Conservation (phyloP, 2,113 vertebrate genomes). For the Zonotrichia leucophrys region DNA sequence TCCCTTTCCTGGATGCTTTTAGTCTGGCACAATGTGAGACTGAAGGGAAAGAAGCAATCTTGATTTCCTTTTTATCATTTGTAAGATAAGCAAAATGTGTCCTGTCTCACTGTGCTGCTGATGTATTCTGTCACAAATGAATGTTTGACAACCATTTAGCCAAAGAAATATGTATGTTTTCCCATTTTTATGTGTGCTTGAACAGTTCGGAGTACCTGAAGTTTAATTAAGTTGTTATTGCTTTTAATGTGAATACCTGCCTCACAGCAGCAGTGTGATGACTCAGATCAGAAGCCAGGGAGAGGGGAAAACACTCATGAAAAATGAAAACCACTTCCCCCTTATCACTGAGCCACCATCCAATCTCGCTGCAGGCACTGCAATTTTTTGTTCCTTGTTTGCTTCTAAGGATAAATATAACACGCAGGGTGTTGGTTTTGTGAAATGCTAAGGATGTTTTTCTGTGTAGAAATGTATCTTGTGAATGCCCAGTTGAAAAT, state of each 20-base stretch:
- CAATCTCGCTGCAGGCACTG: not conserved
- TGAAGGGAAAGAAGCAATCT: not conserved
- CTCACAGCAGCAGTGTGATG: not conserved
- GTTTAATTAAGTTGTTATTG: slow-evolving; percentile 6
- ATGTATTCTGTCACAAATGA: not conserved
- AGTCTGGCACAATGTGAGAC: not conserved
- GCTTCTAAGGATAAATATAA: not conserved
- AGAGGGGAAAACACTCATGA: not conserved
- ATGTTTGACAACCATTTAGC: not conserved
- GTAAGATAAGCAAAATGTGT: not conserved
- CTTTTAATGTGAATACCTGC: not conserved
- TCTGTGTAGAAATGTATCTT: not conserved
- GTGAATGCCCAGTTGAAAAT: not conserved
- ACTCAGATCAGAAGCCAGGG: not conserved
- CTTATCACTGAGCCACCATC: not conserved
- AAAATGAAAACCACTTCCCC: slow-evolving; percentile 17
- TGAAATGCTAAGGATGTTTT: not conserved
- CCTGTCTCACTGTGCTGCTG: not conserved
- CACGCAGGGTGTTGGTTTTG: not conserved
- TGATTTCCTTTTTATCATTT: not conserved
- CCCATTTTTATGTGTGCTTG: not conserved
- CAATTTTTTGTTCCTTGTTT: slow-evolving; percentile 5
- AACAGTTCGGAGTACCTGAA: not conserved
- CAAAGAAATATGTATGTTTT: not conserved
- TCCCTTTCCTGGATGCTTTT: not conserved